Conservation (phyloP, 2,113 vertebrate species). For the Pimephales promelas region DNA sequence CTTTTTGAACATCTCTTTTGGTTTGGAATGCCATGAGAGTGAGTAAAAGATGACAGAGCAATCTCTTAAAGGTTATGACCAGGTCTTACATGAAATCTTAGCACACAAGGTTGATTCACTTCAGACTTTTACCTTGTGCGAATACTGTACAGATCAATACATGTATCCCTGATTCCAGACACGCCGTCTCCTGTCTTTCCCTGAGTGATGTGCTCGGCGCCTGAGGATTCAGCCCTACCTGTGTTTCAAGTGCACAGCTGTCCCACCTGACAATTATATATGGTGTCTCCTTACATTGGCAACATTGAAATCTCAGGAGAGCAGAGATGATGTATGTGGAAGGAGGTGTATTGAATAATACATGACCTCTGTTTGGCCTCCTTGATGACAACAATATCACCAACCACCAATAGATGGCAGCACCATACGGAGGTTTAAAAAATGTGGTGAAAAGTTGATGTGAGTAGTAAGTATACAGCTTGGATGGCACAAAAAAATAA, state of each 20-base stretch:
- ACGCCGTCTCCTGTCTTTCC: conserved; percentile 4
- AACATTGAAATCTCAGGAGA: conserved; percentile 12
- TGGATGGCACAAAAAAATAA: neutral
- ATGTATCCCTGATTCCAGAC: conserved; percentile 61
- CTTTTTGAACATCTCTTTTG: neutral
- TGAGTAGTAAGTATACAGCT: neutral
- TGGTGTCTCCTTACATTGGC: conserved; percentile 8
- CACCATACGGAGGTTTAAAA: conserved; percentile 36
- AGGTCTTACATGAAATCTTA: conserved; percentile 7
- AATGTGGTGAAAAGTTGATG: neutral
- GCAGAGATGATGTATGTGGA: neutral
- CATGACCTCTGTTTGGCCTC: neutral
- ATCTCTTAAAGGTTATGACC: neutral
- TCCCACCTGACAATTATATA: conserved; percentile 8
- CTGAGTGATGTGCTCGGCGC: conserved; percentile 14
- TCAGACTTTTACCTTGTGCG: conserved; percentile 67
- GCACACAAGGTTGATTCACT: conserved; percentile 73
- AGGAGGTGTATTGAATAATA: neutral
- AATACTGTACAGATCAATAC: conserved; percentile 63
- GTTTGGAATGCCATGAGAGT: neutral
- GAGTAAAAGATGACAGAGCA: neutral
- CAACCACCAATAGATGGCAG: conserved; percentile 73
- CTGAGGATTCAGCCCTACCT: conserved; percentile 24
- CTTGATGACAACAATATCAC: conserved; percentile 38
- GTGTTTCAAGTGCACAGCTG: conserved; percentile 4